These are phyloP conservation scores for Leptocoma aspasia DNA, from an alignment of 2,113 vertebrate species.

Conservation along the genomic window DNA sequence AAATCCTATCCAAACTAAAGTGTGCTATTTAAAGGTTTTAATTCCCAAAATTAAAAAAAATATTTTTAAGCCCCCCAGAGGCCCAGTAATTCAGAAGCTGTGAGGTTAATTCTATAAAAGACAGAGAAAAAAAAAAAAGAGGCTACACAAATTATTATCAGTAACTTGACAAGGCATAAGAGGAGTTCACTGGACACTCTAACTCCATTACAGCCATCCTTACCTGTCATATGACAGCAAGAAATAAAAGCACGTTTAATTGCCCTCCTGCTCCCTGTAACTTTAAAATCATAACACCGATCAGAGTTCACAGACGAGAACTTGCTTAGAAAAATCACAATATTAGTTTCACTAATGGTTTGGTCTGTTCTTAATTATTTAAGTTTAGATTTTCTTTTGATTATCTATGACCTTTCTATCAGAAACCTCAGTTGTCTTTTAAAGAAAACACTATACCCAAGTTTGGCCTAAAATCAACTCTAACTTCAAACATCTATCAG, in stretches of 20 bases:
- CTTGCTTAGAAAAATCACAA: background rate
- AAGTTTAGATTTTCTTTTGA: background rate
- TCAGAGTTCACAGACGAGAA: background rate
- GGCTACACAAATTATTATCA: background rate
- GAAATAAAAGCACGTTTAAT: background rate
- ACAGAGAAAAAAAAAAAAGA: accelerated
- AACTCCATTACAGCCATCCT: background rate
- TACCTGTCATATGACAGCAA: background rate
- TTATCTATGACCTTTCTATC: background rate
- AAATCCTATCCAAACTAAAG: background rate
- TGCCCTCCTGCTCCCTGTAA: background rate
- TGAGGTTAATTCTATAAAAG: background rate
- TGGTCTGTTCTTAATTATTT: background rate
- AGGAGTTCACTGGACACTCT: background rate
- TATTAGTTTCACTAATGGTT: background rate
- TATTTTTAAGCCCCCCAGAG: background rate
- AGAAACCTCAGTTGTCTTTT: background rate
- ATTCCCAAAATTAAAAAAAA: background rate
- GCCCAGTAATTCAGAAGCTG: background rate
- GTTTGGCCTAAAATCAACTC: background rate
- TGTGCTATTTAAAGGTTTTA: background rate
- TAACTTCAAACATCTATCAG: background rate
- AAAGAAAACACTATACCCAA: background rate
- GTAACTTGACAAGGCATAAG: background rate
- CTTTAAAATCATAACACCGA: background rate